These are phyloP conservation scores for Cossypha polioptera DNA, from an alignment of 2,797 vertebrate species.

Conservation along the genomic window DNA sequence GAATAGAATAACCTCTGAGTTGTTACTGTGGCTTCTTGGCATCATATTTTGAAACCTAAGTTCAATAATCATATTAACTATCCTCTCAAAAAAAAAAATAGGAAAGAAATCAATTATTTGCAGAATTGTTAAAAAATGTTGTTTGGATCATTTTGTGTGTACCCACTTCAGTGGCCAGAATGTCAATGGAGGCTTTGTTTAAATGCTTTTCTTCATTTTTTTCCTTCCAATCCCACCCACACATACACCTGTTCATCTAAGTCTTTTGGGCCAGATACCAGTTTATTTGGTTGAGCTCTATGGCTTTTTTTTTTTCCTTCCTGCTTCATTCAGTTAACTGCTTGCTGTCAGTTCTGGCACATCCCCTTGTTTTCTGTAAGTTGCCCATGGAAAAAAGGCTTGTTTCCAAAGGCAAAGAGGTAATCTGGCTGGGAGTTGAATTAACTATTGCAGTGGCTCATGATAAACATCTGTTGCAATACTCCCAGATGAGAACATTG, in stretches of 20 bases:
- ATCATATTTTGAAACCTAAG: not conserved
- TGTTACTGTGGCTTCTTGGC: not conserved
- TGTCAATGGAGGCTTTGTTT: slow-evolving; percentile 30
- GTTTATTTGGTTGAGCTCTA: slow-evolving; percentile 9
- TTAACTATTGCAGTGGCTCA: slow-evolving; percentile 49
- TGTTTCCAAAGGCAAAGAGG: slow-evolving; percentile 6
- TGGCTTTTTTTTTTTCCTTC: not conserved
- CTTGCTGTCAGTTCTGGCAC: slow-evolving; percentile 11
- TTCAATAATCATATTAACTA: not conserved
- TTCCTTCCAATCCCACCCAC: not conserved
- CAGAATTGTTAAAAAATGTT: not conserved
- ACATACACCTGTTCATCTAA: slow-evolving; percentile 41
- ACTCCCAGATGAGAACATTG: slow-evolving; percentile 32
- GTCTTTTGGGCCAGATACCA: slow-evolving; percentile 2
- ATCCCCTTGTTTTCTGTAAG: not conserved
- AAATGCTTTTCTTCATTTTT: not conserved
- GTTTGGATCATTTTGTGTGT: not conserved
- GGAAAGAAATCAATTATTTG: not conserved
- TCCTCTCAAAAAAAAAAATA: too few species aligned
- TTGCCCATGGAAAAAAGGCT: not conserved
- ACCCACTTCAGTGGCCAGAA: not conserved
- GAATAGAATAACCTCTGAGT: not conserved
- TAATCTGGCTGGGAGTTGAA: not conserved
- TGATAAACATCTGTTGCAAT: slow-evolving; percentile 58
- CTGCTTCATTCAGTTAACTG: not conserved